Evolutionary conservation across 2,888 invertebrate species (phyloP).

Genomic region (Hydropsyche betteni): DNA sequence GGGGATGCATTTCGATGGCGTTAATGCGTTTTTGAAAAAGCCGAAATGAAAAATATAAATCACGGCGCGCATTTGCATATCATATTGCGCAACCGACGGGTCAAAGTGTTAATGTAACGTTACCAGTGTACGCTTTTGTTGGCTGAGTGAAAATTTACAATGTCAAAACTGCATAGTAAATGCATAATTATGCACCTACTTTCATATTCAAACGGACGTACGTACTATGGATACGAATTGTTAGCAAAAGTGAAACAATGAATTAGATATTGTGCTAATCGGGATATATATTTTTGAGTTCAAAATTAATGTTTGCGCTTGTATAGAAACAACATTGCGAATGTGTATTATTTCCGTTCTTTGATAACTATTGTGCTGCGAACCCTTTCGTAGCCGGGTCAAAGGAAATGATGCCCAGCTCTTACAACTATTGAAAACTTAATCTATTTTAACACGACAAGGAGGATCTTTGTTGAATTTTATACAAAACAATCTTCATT

Average conservation of each 20-base stretch:
- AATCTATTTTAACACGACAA: constrained; percentile 3
- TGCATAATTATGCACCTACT: neutral
- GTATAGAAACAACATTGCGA: neutral
- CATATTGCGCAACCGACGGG: neutral
- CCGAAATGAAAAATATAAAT: constrained; percentile 24
- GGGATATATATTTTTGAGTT: too few species aligned
- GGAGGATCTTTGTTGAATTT: too few species aligned
- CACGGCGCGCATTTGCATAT: neutral
- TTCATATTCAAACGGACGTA: neutral
- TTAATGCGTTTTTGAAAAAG: constrained; percentile 8
- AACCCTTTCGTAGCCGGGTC: neutral
- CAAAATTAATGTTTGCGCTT: neutral
- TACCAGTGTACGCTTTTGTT: neutral
- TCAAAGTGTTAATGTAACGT: neutral
- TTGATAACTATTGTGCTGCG: constrained; percentile 9
- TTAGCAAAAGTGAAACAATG: too few species aligned
- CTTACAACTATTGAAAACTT: constrained; percentile 14
- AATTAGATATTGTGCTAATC: too few species aligned
- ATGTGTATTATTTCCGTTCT: constrained; percentile 24
- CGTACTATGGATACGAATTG: too few species aligned
- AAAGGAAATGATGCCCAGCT: neutral
- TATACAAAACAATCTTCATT: too few species aligned
- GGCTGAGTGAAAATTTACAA: neutral
- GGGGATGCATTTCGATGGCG: neutral
- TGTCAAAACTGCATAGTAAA: neutral